Evolutionary conservation across 1,140 invertebrate genomes (phyloP).

Genomic region (Eubasilissa regina): DNA sequence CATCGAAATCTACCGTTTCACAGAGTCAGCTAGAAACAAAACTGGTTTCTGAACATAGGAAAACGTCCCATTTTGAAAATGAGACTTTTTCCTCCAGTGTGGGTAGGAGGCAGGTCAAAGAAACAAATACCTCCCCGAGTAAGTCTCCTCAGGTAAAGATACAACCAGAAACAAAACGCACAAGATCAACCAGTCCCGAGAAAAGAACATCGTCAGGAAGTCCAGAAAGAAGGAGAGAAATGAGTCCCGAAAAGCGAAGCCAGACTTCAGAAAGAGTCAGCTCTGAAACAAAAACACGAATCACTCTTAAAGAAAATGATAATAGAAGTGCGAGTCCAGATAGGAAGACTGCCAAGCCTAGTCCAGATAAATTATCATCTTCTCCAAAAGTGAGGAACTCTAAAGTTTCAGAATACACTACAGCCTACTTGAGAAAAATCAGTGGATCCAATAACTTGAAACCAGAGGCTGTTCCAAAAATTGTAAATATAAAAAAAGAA

Average conservation of each 20-base stretch:
- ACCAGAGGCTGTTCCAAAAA: constrained; percentile 56
- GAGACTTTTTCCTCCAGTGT: constrained; percentile 40
- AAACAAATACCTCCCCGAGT: constrained; percentile 54
- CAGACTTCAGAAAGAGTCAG: constrained; percentile 1
- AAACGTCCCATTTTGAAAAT: constrained; percentile 39
- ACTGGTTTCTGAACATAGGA: constrained; percentile 39
- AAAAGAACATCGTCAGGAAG: constrained; percentile 35
- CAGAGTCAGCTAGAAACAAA: constrained; percentile 31
- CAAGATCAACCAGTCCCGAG: constrained; percentile 47
- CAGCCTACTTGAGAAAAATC: constrained; percentile 71
- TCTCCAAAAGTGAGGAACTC: constrained; percentile 42
- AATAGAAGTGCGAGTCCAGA: constrained; percentile 48
- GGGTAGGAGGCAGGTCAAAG: constrained; percentile 57
- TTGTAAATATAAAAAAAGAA: constrained; percentile 50
- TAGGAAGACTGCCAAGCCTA: constrained; percentile 40
- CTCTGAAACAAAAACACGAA: constrained; percentile 23
- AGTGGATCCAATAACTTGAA: constrained; percentile 61
- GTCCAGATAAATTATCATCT: constrained; percentile 49
- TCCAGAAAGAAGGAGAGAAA: constrained; percentile 48
- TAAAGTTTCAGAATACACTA: constrained; percentile 70
- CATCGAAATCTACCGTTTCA: constrained; percentile 10
- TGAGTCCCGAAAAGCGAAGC: constrained; percentile 49
- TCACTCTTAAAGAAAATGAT: constrained; percentile 2
- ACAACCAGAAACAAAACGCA: constrained; percentile 45
- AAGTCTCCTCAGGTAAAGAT: constrained; percentile 20